Conservation (phyloP, 2,888 invertebrate genomes). For the Chelonus formosanus region DNA sequence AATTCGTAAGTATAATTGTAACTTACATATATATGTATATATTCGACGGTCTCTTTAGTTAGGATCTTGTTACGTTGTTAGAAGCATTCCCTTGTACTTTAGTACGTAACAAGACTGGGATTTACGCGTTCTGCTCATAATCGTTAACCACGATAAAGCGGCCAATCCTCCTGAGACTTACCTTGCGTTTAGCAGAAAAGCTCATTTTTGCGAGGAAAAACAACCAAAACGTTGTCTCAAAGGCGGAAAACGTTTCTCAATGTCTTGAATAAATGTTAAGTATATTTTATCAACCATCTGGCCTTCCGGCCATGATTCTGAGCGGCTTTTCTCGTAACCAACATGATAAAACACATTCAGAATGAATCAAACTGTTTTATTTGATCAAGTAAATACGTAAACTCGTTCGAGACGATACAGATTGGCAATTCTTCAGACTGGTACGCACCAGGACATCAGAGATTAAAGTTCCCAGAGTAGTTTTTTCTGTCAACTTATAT, state of each 20-base stretch:
- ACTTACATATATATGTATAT: neutral
- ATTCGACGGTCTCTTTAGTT: constrained; percentile 7
- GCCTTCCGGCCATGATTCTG: neutral
- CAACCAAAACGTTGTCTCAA: neutral
- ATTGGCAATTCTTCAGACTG: too few relatives aligned
- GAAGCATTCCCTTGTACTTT: constrained; percentile 12
- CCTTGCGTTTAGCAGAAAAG: neutral
- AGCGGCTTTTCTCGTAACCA: constrained; percentile 1
- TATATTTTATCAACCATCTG: constrained; percentile 5
- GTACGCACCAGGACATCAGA: too few relatives aligned
- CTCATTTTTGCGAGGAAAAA: constrained; percentile 7
- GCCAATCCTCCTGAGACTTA: constrained; percentile 1
- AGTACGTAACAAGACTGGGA: constrained; percentile 20
- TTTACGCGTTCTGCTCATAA: constrained; percentile 25
- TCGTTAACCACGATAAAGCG: constrained; percentile 26
- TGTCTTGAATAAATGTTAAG: constrained; percentile 13
- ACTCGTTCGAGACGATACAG: too few relatives aligned
- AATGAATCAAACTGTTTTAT: neutral
- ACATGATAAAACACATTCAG: neutral
- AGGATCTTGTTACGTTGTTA: constrained; percentile 19
- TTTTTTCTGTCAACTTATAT: too few relatives aligned
- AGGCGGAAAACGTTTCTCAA: constrained; percentile 9
- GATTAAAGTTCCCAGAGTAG: too few relatives aligned
- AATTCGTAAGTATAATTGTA: constrained; percentile 5
- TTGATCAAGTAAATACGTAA: too few relatives aligned